Percentiles rank a stretch among this genome's conserved stretches.
Conservation (phyloP, 1,140 invertebrate species). For the Brachionus paranguensis region DNA sequence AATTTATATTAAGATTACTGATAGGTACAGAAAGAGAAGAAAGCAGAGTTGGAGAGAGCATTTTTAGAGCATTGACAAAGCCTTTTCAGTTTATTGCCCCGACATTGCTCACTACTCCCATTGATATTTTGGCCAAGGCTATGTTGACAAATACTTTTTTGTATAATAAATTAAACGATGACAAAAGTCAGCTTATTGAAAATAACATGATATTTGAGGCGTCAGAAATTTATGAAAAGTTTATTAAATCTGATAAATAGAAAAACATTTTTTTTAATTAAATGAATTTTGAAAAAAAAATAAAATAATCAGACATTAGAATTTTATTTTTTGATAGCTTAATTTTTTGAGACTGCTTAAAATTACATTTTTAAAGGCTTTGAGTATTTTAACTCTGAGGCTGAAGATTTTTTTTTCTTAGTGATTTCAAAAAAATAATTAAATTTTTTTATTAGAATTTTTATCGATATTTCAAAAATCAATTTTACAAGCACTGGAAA, state of each 20-base stretch:
- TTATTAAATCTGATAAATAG: neutral
- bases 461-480: no score
- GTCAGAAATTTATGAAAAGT: neutral
- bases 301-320: no score
- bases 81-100: slow-evolving; percentile 49
- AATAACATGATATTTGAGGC: slow-evolving; percentile 44
- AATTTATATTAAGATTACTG: slow-evolving; percentile 44
- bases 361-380: no score
- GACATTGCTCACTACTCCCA: slow-evolving; percentile 49
- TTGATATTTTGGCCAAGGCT: slow-evolving; percentile 46
- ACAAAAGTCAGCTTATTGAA: slow-evolving; percentile 46
- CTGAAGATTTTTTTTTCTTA: no score
- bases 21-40: slow-evolving; percentile 48
- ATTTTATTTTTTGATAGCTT: no score
- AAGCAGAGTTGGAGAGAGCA: slow-evolving; percentile 46
- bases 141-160: slow-evolving; percentile 48
- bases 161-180: neutral
- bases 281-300: no score
- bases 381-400: no score
- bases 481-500: no score
- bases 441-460: no score
- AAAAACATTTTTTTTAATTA: no score
- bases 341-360: no score
- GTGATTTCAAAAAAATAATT: no score
- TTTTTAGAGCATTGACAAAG: slow-evolving; percentile 45